Conservation (phyloP, 92 coral and sea anemone species). For the Zoanthus sociatus region DNA sequence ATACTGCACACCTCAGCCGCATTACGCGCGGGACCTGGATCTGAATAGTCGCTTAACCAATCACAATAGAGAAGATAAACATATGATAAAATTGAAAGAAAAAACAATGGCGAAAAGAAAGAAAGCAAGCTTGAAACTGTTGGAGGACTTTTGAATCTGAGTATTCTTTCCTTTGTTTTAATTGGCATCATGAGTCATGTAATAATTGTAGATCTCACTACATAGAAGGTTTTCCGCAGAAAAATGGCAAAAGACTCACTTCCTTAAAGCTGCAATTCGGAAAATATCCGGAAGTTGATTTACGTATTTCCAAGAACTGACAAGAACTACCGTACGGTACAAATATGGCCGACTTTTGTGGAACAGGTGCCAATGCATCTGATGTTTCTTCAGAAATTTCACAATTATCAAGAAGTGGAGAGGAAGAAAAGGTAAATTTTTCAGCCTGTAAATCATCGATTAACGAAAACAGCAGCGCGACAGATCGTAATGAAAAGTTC, state of each 20-base stretch:
- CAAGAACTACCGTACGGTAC: neutral
- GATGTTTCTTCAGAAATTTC: neutral
- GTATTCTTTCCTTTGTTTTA: neutral
- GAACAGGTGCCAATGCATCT: neutral
- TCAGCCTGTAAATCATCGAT: neutral
- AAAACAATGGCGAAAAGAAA: constrained; percentile 22
- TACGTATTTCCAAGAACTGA: neutral
- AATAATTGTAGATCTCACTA: neutral
- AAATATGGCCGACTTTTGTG: constrained; percentile 25
- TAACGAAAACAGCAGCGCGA: neutral
- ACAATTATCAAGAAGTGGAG: neutral
- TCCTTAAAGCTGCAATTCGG: neutral
- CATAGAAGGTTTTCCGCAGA: neutral
- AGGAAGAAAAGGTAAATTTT: neutral
- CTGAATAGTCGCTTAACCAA: neutral
- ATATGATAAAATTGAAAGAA: neutral
- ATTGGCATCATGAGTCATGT: neutral
- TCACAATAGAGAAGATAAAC: constrained; percentile 26
- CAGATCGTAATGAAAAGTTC: neutral
- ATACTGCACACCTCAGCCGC: neutral
- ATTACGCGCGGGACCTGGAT: neutral
- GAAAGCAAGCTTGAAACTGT: neutral
- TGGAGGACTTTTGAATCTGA: neutral
- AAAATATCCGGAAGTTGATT: neutral
- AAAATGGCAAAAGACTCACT: neutral